phyloP scores from a whole-genome alignment of 2,113 vertebrate genomes.

The Campylomormyrus tamandua region DNA sequence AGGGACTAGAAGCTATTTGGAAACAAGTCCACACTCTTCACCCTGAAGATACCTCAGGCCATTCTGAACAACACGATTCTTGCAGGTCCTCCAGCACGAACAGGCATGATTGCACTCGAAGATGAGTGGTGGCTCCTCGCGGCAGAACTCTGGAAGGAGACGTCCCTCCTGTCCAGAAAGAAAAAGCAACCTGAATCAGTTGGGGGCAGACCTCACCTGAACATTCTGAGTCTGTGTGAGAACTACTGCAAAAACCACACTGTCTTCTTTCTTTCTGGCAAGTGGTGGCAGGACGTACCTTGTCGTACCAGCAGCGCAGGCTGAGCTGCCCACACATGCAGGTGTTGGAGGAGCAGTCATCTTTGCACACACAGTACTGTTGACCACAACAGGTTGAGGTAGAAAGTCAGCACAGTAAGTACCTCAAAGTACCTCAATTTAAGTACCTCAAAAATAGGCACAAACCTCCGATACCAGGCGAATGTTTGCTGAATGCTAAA shows the following conservation, averaged over 20 bases:
- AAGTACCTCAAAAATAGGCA: neutral
- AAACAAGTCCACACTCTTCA: neutral
- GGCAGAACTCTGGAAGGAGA: constrained; percentile 91
- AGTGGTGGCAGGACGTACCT: constrained; percentile 63
- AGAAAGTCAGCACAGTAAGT: neutral
- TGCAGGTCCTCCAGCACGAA: constrained; percentile 90
- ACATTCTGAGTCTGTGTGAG: neutral
- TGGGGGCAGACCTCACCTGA: neutral
- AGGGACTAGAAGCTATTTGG: neutral
- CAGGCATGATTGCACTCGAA: constrained; percentile 98
- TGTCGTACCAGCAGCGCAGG: constrained; percentile 93
- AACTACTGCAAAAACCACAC: neutral
- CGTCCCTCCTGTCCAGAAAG: constrained; percentile 67
- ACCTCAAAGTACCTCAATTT: too few species aligned
- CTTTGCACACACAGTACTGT: constrained; percentile 93
- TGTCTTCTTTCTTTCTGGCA: neutral
- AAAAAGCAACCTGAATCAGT: neutral
- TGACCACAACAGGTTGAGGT: neutral
- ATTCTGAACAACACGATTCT: constrained; percentile 91
- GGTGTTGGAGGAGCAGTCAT: constrained; percentile 91
- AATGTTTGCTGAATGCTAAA: neutral
- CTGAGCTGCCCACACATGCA: constrained; percentile 98
- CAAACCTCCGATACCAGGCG: neutral
- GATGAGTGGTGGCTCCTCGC: constrained; percentile 83
- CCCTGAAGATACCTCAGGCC: constrained; percentile 77